A percentile compares a stretch with the other conserved stretches of the same genome.
Evolutionary conservation across 2,888 invertebrate species (phyloP).

Genomic region (Zaprionus obscuricornis): DNA sequence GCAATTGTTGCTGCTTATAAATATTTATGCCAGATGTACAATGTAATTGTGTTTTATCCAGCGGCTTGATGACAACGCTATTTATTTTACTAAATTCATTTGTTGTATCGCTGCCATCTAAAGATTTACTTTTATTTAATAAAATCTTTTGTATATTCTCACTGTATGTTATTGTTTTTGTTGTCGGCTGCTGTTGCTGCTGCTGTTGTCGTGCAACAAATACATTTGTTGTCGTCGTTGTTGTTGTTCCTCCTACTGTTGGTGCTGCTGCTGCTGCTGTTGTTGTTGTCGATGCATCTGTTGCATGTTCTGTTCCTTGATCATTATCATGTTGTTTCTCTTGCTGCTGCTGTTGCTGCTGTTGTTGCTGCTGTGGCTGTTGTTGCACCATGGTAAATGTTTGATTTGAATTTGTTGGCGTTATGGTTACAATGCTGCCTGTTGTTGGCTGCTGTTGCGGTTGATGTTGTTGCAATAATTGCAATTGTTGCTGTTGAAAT

Average conservation of each 20-base stretch:
- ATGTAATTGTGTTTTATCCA: constrained; percentile 56
- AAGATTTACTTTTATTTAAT: constrained; percentile 58
- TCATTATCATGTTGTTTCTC: background rate
- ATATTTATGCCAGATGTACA: constrained; percentile 61
- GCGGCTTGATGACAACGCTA: constrained; percentile 63
- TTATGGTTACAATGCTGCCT: constrained; percentile 85
- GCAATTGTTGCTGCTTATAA: constrained; percentile 86
- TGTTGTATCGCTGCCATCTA: constrained; percentile 35
- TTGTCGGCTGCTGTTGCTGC: constrained; percentile 37
- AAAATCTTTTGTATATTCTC: constrained; percentile 69
- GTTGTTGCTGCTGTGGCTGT: constrained; percentile 30
- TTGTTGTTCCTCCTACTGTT: constrained; percentile 3
- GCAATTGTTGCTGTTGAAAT: constrained; percentile 61
- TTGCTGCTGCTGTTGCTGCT: constrained; percentile 21
- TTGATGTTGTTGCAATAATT: constrained; percentile 42
- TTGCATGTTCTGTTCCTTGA: background rate
- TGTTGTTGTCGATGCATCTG: background rate
- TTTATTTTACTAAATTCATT: constrained; percentile 60
- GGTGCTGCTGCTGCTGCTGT: constrained; percentile 1
- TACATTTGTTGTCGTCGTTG: constrained; percentile 1
- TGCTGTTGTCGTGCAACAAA: constrained; percentile 16
- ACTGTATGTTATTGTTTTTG: constrained; percentile 54
- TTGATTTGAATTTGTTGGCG: constrained; percentile 65
- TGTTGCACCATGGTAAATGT: constrained; percentile 60
- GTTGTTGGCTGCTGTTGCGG: constrained; percentile 20